Percentiles rank a stretch among this genome's conserved stretches.
Conservation (phyloP, 2,888 invertebrate genomes). For the Apodemia zela region DNA sequence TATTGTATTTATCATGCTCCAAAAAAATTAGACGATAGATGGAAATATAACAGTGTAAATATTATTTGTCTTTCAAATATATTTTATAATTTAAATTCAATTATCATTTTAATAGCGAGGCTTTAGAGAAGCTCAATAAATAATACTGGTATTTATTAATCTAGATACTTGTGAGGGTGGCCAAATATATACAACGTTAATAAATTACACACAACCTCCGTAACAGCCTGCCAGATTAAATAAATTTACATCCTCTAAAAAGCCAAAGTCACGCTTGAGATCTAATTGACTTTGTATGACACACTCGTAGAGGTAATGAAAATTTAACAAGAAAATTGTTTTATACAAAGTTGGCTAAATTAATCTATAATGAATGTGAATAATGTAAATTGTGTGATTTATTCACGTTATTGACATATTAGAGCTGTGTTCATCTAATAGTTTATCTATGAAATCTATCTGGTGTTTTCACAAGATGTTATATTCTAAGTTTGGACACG, state of each 20-base stretch:
- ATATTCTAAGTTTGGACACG: no score
- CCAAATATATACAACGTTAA: conserved; percentile 1
- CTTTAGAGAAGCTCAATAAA: background rate
- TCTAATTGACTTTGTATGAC: conserved; percentile 21
- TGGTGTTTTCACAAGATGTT: no score
- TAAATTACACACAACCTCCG: conserved; percentile 20
- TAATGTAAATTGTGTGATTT: background rate
- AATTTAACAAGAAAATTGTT: background rate
- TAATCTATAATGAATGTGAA: background rate
- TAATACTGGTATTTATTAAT: conserved; percentile 8
- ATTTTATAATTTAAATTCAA: no score
- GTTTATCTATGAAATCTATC: no score
- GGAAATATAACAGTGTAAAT: no score
- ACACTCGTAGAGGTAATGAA: background rate
- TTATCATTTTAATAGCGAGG: background rate
- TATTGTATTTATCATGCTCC: no score
- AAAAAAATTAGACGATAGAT: no score
- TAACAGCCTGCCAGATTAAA: conserved; percentile 19
- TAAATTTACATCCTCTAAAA: conserved; percentile 17
- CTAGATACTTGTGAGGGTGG: conserved; percentile 1
- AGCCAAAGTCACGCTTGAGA: conserved; percentile 18
- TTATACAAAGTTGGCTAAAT: background rate
- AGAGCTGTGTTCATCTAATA: background rate
- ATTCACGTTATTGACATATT: no score
- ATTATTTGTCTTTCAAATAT: no score